phyloP scores from a whole-genome alignment of 2,113 vertebrate species.

The Heterocephalus glaber region DNA sequence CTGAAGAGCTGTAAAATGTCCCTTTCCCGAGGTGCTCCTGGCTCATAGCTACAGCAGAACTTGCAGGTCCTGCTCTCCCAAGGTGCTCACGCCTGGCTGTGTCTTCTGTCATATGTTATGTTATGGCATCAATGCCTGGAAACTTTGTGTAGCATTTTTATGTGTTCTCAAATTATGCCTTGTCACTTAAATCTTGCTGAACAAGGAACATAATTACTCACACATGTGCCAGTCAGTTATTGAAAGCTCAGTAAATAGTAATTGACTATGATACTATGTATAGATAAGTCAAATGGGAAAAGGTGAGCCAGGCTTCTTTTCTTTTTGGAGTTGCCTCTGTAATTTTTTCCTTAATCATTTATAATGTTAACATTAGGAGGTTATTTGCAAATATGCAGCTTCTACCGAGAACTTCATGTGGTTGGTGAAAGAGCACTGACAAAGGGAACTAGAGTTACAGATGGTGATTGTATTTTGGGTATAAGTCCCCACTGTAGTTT shows the following conservation, averaged over 20 bases:
- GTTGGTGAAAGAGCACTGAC: neutral
- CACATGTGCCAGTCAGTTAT: neutral
- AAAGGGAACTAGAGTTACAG: neutral
- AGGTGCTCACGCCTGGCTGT: neutral
- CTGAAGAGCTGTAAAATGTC: neutral
- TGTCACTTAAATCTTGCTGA: constrained; percentile 24
- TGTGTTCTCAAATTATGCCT: constrained; percentile 1
- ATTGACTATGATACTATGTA: neutral
- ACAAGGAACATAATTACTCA: neutral
- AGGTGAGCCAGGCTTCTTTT: neutral
- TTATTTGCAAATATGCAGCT: neutral
- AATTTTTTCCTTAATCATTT: neutral
- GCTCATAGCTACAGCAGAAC: too few species aligned
- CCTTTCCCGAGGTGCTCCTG: neutral
- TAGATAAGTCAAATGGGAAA: constrained; percentile 1
- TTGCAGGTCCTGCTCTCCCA: neutral
- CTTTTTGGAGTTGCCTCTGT: neutral
- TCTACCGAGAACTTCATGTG: neutral
- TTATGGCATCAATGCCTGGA: neutral
- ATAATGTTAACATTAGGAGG: neutral
- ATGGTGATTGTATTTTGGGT: neutral
- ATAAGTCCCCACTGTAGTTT: neutral
- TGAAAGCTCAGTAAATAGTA: constrained; percentile 8
- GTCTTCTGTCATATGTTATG: neutral
- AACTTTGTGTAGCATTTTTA: neutral